phyloP scores from a whole-genome alignment of 2,113 vertebrate species.

The Hypocryptadius cinnamomeus region DNA sequence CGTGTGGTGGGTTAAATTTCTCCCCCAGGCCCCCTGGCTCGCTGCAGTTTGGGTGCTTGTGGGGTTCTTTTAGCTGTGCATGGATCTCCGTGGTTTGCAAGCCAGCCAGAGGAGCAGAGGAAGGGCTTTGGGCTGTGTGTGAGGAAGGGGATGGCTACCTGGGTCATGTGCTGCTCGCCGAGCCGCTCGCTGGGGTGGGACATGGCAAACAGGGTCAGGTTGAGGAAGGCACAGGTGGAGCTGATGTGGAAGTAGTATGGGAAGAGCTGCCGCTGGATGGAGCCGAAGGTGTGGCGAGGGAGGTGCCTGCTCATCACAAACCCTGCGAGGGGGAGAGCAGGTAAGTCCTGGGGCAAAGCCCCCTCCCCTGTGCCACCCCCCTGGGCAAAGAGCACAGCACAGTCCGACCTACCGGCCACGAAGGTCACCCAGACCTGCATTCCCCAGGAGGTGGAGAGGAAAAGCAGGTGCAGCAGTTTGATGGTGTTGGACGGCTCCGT shows the following conservation, averaged over 20 bases:
- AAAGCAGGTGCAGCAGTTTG: slow-evolving; percentile 76
- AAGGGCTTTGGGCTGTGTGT: neutral
- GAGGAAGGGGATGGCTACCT: slow-evolving; percentile 49
- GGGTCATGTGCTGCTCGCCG: slow-evolving; percentile 64
- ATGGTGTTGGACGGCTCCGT: slow-evolving; percentile 59
- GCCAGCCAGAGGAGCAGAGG: neutral
- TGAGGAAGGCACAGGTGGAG: slow-evolving; percentile 79
- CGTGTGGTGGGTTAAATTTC: fast-evolving
- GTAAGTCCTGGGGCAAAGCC: neutral
- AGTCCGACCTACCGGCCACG: slow-evolving; percentile 67
- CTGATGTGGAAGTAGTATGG: slow-evolving; percentile 78
- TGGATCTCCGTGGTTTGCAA: fast-evolving
- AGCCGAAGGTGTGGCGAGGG: slow-evolving; percentile 75
- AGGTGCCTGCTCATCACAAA: slow-evolving; percentile 78
- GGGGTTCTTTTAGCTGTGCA: neutral
- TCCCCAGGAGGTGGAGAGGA: slow-evolving; percentile 81
- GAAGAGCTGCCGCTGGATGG: slow-evolving; percentile 76
- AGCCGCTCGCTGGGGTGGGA: slow-evolving; percentile 73
- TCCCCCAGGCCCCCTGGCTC: neutral
- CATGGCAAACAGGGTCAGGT: slow-evolving; percentile 74
- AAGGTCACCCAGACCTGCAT: slow-evolving; percentile 84
- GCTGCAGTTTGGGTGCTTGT: fast-evolving
- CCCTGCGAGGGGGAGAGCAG: neutral
- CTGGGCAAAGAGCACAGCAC: neutral
- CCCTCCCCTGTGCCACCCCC: neutral